These are phyloP conservation scores for Valencia hispanica DNA, from an alignment of 2,797 vertebrate genomes.

Conservation along the genomic window DNA sequence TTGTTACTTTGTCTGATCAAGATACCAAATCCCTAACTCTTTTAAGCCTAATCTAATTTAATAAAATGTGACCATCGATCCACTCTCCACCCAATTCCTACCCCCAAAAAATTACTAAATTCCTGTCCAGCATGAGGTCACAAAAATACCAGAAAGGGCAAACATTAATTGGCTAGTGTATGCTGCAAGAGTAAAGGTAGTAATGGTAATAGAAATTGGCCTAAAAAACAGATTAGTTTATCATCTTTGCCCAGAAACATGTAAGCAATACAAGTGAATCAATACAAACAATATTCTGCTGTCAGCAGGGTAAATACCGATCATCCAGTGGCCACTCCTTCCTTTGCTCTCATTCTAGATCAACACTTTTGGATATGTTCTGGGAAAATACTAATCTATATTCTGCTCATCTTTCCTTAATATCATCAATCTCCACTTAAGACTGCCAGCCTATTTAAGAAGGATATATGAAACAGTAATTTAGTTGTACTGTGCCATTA, in stretches of 20 bases:
- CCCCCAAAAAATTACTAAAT: conserved; percentile 50
- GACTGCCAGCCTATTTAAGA: conserved; percentile 55
- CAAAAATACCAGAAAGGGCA: conserved; percentile 27
- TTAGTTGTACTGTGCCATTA: conserved; percentile 51
- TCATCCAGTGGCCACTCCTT: conserved; percentile 64
- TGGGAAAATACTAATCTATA: conserved; percentile 70
- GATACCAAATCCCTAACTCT: conserved; percentile 26
- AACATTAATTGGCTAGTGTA: conserved; percentile 25
- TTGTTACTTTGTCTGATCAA: conserved; percentile 30
- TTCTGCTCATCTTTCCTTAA: conserved; percentile 66
- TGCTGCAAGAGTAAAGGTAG: conserved; percentile 43
- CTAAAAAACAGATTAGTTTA: conserved; percentile 75
- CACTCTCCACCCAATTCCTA: conserved; percentile 21
- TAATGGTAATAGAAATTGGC: conserved; percentile 63
- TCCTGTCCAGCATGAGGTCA: conserved; percentile 68
- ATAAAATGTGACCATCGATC: conserved; percentile 53
- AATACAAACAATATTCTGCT: conserved; percentile 79
- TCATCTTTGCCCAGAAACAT: conserved; percentile 78
- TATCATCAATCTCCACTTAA: conserved; percentile 55
- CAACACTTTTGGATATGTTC: conserved; percentile 63
- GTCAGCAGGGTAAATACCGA: conserved; percentile 66
- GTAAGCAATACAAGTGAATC: conserved; percentile 81
- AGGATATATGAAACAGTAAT: conserved; percentile 51
- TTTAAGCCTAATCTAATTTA: conserved; percentile 48
- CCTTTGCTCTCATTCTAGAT: conserved; percentile 27